Evolutionary conservation across 2,113 vertebrate genomes (phyloP).

Genomic region (Bufo gargarizans): DNA sequence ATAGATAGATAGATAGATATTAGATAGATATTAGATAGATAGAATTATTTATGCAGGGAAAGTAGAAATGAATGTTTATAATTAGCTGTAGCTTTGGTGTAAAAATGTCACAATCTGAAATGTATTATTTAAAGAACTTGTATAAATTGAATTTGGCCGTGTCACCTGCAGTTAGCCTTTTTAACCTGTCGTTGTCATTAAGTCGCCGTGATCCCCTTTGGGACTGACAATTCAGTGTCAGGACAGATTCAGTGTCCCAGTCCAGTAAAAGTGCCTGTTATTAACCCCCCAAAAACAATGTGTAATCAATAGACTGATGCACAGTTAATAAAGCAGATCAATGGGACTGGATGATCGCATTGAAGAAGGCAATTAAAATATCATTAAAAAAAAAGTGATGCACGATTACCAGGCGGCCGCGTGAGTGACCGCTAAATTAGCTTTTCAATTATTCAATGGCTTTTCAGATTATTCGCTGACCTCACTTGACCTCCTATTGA

Average conservation of each 20-base stretch:
- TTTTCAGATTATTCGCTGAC: conserved; percentile 57
- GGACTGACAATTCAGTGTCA: conserved; percentile 41
- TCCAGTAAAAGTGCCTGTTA: not conserved
- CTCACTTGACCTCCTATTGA: conserved; percentile 57
- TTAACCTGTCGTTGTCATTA: conserved; percentile 29
- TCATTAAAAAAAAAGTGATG: conserved; percentile 55
- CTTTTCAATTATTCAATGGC: conserved; percentile 59
- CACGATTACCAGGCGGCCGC: conserved; percentile 45
- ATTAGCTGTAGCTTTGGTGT: not conserved
- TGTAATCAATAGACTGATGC: conserved; percentile 56
- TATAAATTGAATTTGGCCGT: not conserved
- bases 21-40: not conserved
- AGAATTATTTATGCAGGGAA: not conserved
- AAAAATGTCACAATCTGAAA: not conserved
- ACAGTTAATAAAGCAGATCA: conserved; percentile 51
- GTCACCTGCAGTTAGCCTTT: conserved; percentile 18
- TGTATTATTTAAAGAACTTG: not conserved
- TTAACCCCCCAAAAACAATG: conserved; percentile 34
- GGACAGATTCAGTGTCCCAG: not conserved
- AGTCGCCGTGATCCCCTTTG: not conserved
- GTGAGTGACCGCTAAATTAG: conserved; percentile 57
- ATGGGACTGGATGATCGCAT: conserved; percentile 46
- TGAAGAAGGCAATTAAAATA: conserved; percentile 53
- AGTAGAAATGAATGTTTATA: not conserved
- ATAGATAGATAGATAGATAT: conserved; percentile 20